Evolutionary conservation across 2,113 vertebrate genomes (phyloP), one percentile per base, ranked within the genome.

Genomic region (Dicaeum eximium): DNA sequence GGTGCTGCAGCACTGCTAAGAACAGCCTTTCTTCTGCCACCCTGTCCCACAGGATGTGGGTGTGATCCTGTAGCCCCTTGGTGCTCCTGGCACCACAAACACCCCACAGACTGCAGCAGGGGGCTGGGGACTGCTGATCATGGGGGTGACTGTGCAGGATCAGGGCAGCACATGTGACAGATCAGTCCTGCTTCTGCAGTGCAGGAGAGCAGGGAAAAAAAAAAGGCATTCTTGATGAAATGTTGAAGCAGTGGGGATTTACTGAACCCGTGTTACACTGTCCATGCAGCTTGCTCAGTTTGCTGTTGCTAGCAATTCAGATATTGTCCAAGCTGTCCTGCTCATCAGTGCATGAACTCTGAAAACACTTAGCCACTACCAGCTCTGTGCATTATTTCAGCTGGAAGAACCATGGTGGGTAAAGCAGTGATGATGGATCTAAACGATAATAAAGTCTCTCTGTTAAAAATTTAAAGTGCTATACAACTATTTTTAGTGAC

Each of bases 401-500:
- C 92, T 97, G 92, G 86, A 92, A 93, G 93, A 96, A 56, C 93
- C 51, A 4, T 50, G 92, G 73, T 88, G 72, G 87, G 92, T 87
- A 97, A 95, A 95, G 92, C 66, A 96, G 80, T 9, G 31, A 92
- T 53, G 87, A 96, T 94, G 92, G 89, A 95, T 82, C 96, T 97
- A 96, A 97, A 96, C 17, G 95, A 88, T 96, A 92, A 93, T 96
- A 96, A 95, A 97, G 64, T 80, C 91, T 95, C 90, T 73, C 71
- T 92, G 91, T 95, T 96, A 96, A 95, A 96, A 95, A 92, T 92
- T 80, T 95, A 93, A 96, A 96, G 90, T 93, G 93, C 96, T 92
- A 83, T 57, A 79, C 88, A 94, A 95, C 93, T 97, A 96, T 96
- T 97, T 97, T 97, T 97, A 96, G 93, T 95, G 97, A 89, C 92